A percentile compares a stretch with the other conserved stretches of the same genome.
phyloP scores from a whole-genome alignment of 2,888 invertebrate genomes.

The Latheticus oryzae region DNA sequence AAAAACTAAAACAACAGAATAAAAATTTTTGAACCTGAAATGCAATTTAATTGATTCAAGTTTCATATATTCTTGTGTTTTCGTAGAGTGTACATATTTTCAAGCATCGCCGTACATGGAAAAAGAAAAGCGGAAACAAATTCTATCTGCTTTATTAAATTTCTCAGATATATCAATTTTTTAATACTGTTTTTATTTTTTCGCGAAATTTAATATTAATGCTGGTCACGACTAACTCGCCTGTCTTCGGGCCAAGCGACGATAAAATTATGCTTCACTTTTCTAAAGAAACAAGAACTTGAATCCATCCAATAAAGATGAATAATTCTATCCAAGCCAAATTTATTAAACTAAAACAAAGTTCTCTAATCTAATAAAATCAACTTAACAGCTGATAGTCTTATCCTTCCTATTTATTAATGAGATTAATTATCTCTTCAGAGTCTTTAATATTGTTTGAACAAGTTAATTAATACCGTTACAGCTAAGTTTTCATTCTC shows the following conservation, averaged over 20 bases:
- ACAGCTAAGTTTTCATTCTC: constrained; percentile 27
- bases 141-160: constrained; percentile 29
- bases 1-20: no score
- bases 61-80: no score
- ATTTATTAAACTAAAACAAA: constrained; percentile 33
- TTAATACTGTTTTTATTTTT: constrained; percentile 43
- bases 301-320: constrained; percentile 19
- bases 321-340: constrained; percentile 18
- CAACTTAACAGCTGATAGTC: constrained; percentile 27
- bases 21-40: no score
- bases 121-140: constrained; percentile 15
- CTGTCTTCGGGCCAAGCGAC: constrained; percentile 37
- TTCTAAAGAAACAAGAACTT: constrained; percentile 34
- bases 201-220: constrained; percentile 43
- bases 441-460: constrained; percentile 31
- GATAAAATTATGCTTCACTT: constrained; percentile 43
- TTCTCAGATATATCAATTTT: constrained; percentile 35
- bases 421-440: constrained; percentile 32
- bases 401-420: constrained; percentile 34
- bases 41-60: no score
- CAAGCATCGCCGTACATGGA: constrained; percentile 2
- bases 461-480: constrained; percentile 33
- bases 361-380: constrained; percentile 32
- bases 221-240: constrained; percentile 41
- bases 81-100: constrained; percentile 20